Evolutionary conservation across 2,113 vertebrate species (phyloP).

Genomic region (Stomatorhinus ivindoensis): DNA sequence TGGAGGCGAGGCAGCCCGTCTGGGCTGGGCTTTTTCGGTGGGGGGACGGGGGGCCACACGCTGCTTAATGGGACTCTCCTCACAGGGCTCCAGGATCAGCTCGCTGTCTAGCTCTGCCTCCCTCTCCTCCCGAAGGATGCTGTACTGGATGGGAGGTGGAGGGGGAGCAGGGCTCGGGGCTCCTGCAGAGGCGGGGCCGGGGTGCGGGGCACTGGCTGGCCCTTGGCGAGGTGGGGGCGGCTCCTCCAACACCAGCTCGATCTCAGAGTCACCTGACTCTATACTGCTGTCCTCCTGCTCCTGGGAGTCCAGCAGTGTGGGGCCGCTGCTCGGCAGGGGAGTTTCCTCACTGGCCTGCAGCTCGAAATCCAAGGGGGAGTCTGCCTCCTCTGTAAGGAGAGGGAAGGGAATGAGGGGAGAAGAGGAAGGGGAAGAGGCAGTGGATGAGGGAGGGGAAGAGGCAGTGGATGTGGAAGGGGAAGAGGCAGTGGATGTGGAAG

Average conservation of each 20-base stretch:
- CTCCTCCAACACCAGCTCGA: constrained; percentile 88
- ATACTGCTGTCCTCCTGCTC: constrained; percentile 80
- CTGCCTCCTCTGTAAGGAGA: constrained; percentile 56
- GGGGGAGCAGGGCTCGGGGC: constrained; percentile 69
- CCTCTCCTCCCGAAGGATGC: constrained; percentile 88
- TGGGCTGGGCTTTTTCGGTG: constrained; percentile 55
- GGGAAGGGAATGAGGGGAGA: constrained; percentile 34
- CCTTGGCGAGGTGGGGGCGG: constrained; percentile 53
- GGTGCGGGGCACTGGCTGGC: constrained; percentile 67
- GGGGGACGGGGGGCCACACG: constrained; percentile 37
- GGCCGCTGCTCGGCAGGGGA: constrained; percentile 35
- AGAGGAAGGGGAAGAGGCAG: background rate
- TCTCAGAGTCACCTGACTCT: constrained; percentile 91
- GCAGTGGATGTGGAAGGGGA: constrained; percentile 37
- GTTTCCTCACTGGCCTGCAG: constrained; percentile 44
- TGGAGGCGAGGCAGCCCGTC: constrained; percentile 37
- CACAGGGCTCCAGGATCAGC: constrained; percentile 85
- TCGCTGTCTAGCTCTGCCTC: constrained; percentile 96
- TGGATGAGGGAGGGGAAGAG: constrained; percentile 38
- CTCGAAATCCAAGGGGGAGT: constrained; percentile 47
- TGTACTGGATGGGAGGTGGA: constrained; percentile 76
- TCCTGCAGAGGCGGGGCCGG: constrained; percentile 67
- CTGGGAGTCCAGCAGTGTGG: background rate
- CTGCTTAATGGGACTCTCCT: constrained; percentile 44
- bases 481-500: background rate